Base-by-base conservation (phyloP, 2,888 invertebrate species). In the Scaptomyza reducta region DNA sequence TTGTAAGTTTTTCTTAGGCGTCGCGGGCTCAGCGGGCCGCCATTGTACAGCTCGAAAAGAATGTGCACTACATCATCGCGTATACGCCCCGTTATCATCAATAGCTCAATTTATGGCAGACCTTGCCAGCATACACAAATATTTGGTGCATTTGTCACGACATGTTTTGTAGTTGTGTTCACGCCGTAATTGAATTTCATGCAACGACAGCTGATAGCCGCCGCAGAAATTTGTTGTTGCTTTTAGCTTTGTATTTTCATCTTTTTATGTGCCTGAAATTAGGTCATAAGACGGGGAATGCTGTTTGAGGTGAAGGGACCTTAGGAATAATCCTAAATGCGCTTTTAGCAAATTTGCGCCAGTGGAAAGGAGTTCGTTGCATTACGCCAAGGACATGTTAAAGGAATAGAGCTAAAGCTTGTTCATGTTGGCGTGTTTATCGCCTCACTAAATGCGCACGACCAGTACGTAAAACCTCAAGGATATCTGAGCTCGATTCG, bases 31-130 rank as follows among this genome's bases (percentile, higher is more conserved):
- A n/a, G n/a, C 18, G 10, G 27, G 31, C 35, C 18, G 31, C 14
- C 50, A 53, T 44, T 41, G 49, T 50, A 35, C 53, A 44, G 42
- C 49, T 46, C 42, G 50, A 53, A 67, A 72, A 71, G 79, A 81
- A 85, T 74, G 79, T 74, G 70, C 55, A 47, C 50, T 63, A 70
- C 70, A 83, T 51, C 59, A 50, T 59, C 74, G 71, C 70, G 84
- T 49, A 86, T 83, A 77, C 77, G 80, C 72, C 69, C 56, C 62
- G 81, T 71, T 86, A 79, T 83, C 87, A 64, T 62, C 70, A 66
- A 58, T 67, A 59, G 56, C 49, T 61, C 35, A 73, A 83, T 80
- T 83, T 86, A 83, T 80, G 72, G 50, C 51, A 70, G 70, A 60
- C 71, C 70, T 78, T 64, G 65, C 61, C 72, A 61, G 56, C 78